Base-by-base conservation (phyloP, 2,888 invertebrate genomes). In the Polylopha cassiicola region DNA sequence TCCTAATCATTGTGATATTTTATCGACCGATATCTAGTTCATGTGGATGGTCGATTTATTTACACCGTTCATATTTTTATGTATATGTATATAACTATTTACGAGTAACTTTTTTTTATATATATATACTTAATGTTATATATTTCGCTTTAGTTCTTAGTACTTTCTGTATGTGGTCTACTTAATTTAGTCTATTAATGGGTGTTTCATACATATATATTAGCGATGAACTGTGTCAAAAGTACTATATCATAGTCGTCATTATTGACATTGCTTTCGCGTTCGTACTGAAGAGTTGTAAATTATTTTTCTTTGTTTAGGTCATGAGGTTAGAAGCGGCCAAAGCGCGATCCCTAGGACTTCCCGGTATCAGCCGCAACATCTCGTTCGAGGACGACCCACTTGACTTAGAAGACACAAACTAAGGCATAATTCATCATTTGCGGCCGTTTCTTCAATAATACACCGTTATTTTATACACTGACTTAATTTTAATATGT, bases 271-370 rank as follows among this genome's bases (percentile, higher is more conserved):
- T 10, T 2, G 7, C 10, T 36, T 4, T 5, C 14, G 10, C 8
- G 10, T n/a, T 8, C 21, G 8, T 26, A 24, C 18, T 16, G 30
- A 27, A 20, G 17, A n/a, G 4, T 7, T 21, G 24, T 26, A n/a
- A n/a, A n/a, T n/a, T n/a, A n/a, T n/a, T n/a, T n/a, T 18, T 11
- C 45, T 34, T 16, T 34, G 39, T 41, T 3, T 73, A 92, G 92
- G 89, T 92, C 87, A 89, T 92, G 90, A 91, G 91, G 76, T 73
- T 92, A 76, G 91, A 91, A 65, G 88, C 88, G 45, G 89, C 89
- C 87, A 88, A 79, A 73, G 86, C 82, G 68, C 88, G 86, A 57
- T 87, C 85, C 68, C 87, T 84, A 78, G 89, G 86, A 47, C 77
- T 65, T 42, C 54, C 69, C 11, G 69, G 73, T 44, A 61, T 73